These are phyloP conservation scores for Diarsia mendica DNA, from an alignment of 2,888 invertebrate species.

Conservation along the genomic window DNA sequence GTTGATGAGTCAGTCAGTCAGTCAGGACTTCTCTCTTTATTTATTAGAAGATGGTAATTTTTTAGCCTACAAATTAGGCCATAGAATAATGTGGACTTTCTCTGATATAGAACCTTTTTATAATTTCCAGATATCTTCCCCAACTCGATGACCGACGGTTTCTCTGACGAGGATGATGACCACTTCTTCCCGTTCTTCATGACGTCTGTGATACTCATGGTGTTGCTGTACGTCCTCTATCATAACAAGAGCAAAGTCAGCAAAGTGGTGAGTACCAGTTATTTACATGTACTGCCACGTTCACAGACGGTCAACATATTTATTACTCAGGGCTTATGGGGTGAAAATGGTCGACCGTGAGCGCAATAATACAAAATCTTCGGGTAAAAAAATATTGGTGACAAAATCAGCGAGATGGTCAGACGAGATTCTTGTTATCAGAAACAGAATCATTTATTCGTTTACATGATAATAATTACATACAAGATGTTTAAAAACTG, in stretches of 20 bases:
- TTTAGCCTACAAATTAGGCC: background rate
- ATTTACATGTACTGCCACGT: background rate
- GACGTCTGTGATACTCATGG: conserved; percentile 81
- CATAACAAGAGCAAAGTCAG: conserved; percentile 87
- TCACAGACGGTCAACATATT: too few relatives aligned
- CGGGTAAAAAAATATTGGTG: background rate
- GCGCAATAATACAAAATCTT: background rate
- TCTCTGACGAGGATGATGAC: conserved; percentile 81
- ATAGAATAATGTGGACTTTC: background rate
- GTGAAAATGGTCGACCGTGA: too few relatives aligned
- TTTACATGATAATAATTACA: too few relatives aligned
- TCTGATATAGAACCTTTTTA: background rate
- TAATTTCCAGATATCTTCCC: conserved; percentile 77
- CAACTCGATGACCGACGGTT: conserved; percentile 76
- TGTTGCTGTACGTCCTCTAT: conserved; percentile 83
- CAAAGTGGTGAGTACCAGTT: conserved; percentile 82
- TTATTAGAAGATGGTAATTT: background rate
- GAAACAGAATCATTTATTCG: too few relatives aligned
- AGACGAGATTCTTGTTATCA: background rate
- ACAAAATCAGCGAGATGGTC: background rate
- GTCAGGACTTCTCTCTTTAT: too few relatives aligned
- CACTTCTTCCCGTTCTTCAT: conserved; percentile 87
- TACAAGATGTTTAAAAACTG: too few relatives aligned
- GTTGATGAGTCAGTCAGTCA: too few relatives aligned
- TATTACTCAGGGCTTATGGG: too few relatives aligned